Conservation (phyloP, 2,797 vertebrate species). For the Poliocrania exsul region DNA sequence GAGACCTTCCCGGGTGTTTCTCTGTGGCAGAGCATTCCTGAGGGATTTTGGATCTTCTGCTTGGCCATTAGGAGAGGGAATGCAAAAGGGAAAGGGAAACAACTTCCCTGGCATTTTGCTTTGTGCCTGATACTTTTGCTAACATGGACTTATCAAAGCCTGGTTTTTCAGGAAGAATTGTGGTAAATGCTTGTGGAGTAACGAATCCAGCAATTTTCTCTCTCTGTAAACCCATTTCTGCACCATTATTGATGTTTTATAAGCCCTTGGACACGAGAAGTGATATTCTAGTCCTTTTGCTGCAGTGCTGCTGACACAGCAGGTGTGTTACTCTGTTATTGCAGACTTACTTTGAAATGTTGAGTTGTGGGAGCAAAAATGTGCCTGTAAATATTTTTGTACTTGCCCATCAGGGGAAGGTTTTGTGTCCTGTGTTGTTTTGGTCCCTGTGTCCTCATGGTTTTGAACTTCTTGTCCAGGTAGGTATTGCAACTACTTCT, state of each 20-base stretch:
- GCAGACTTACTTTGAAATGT: not conserved
- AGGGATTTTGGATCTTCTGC: not conserved
- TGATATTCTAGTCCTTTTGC: not conserved
- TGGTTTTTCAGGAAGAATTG: not conserved
- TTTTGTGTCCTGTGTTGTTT: rapidly evolving
- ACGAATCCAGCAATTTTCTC: not conserved
- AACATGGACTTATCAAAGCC: not conserved
- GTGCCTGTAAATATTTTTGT: not conserved
- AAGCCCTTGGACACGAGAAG: not conserved
- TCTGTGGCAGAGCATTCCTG: not conserved
- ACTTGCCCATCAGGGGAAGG: not conserved
- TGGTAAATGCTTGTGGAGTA: not conserved
- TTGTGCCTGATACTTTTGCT: not conserved
- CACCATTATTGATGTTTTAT: not conserved
- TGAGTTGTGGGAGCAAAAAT: not conserved
- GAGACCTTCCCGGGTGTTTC: not conserved
- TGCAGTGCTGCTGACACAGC: not conserved
- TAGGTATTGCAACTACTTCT: rapidly evolving
- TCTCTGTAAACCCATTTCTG: not conserved
- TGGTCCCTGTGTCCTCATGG: not conserved
- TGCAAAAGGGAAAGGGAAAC: not conserved
- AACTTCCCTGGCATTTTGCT: not conserved
- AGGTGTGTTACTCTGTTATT: not conserved
- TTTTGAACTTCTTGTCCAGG: not conserved
- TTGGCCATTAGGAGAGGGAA: not conserved